Evolutionary conservation across 2,888 invertebrate species (phyloP), one percentile per base, ranked within the genome.

Genomic region (Neocrepidodera transversa): DNA sequence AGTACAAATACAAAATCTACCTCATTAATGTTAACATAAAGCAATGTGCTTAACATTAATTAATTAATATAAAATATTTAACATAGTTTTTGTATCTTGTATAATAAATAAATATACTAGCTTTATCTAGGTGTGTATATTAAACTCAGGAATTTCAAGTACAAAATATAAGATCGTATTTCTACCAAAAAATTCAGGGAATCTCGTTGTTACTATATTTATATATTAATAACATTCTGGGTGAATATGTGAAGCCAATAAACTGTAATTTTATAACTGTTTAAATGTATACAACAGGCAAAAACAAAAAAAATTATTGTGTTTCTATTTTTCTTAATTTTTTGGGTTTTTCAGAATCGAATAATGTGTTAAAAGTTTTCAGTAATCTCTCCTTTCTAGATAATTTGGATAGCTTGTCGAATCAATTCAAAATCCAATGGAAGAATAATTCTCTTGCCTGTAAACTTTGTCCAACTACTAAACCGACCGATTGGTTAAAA

Each of bases 1-100:
- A 73, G 72, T 74, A 72, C 71, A 73, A 75, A 72, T 68, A 74
- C 71, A 73, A 73, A 70, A 73, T 72, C 75, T 75, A 75, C 75
- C 75, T 75, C 75, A 75, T 63, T 63, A 65, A 66, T 67, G 65
- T 65, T 62, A 63, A 67, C 57, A 63, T 63, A 58, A 42, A 63
- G 62, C 63, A 55, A 54, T 60, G 38, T 57, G 64, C 63, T 63
- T 62, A 57, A 66, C 56, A 53, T 63, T 64, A 68, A 68, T 63
- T 64, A 68, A 68, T 65, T 69, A 74, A 72, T 73, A 74, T 73
- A 73, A 74, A 72, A 68, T 69, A 71, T 71, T 68, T 66, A 68
- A 70, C 64, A 71, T 69, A 64, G 59, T 65, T 69, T 70, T 69
- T 66, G 67, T 68, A 70, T 68, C 66, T 65, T 69, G 70, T 71